Percentiles rank a stretch among this genome's conserved stretches.
phyloP scores from a whole-genome alignment of 2,113 vertebrate genomes.

The Leucopternis melanops region DNA sequence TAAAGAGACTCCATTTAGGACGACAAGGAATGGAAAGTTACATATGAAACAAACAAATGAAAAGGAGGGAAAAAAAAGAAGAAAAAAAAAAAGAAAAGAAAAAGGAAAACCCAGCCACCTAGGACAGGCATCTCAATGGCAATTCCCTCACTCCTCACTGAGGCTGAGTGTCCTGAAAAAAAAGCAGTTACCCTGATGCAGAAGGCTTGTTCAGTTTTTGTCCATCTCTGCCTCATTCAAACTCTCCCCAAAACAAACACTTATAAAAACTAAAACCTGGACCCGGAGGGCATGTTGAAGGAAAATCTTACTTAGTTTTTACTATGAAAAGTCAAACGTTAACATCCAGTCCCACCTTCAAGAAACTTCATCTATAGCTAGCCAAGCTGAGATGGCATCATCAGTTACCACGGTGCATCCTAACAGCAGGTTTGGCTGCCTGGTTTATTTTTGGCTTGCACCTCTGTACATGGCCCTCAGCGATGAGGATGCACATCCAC shows the following conservation, averaged over 20 bases:
- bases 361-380: background rate
- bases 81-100: background rate
- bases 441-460: background rate
- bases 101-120: background rate
- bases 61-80: background rate
- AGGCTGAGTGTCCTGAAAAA: background rate
- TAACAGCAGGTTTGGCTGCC: background rate
- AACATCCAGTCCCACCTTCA: background rate
- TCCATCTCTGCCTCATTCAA: background rate
- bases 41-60: background rate
- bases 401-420: background rate
- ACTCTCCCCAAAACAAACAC: background rate
- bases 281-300: background rate
- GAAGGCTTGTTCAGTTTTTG: background rate
- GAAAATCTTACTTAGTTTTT: background rate
- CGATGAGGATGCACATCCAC: background rate
- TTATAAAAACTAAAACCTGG: background rate
- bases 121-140: background rate
- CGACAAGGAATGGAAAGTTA: background rate
- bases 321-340: background rate
- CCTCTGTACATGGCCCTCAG: rapidly evolving
- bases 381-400: background rate
- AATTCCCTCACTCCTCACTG: background rate
- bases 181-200: background rate
- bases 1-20: background rate